Evolutionary conservation across 37 sponge, comb jelly and placozoan genomes (phyloP).

Genomic region (Hexactinellida sp.): DNA sequence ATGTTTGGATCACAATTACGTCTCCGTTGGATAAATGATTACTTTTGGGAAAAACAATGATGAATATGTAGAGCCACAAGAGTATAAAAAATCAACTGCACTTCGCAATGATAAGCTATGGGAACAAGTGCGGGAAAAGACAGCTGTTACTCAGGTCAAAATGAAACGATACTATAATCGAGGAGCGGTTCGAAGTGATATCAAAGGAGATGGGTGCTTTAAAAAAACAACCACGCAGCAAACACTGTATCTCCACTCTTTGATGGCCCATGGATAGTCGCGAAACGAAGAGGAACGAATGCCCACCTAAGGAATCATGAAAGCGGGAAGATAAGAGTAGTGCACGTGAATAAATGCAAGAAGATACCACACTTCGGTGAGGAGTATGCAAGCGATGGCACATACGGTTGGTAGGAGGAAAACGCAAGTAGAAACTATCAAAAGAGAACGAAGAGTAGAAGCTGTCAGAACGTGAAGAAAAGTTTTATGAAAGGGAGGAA

Average conservation of each 20-base stretch:
- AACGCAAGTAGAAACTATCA: no score
- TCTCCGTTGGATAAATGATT: not conserved
- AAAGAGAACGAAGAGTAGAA: no score
- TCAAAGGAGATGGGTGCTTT: not conserved
- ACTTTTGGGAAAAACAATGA: not conserved
- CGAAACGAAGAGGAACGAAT: not conserved
- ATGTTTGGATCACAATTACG: not conserved
- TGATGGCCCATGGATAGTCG: not conserved
- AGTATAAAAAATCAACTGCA: not conserved
- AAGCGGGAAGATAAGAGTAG: not conserved
- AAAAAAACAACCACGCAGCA: not conserved
- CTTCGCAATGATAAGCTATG: not conserved
- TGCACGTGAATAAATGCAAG: not conserved
- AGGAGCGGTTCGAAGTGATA: not conserved
- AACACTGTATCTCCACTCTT: not conserved
- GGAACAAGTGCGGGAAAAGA: not conserved
- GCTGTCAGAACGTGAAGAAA: no score
- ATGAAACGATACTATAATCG: not conserved
- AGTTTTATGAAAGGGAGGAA: not conserved
- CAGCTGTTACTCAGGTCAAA: not conserved
- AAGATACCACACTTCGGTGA: not conserved
- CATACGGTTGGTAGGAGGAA: not conserved
- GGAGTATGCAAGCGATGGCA: not conserved
- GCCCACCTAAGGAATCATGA: not conserved
- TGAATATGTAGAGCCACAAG: not conserved